Percentiles rank a stretch among this genome's conserved stretches.
Evolutionary conservation across 2,888 invertebrate species (phyloP).

Genomic region (Eupithecia centaureata): DNA sequence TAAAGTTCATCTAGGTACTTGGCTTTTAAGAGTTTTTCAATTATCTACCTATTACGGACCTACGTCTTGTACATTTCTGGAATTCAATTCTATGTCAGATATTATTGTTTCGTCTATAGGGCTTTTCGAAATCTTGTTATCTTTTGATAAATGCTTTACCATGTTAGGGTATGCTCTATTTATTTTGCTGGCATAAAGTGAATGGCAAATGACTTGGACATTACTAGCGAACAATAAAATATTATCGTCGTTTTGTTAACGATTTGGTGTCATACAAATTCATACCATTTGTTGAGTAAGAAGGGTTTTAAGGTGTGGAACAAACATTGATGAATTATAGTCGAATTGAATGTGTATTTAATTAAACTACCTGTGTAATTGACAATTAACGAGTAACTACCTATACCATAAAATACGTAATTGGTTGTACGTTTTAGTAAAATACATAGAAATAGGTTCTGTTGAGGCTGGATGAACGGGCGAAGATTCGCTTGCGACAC

Average conservation of each 20-base stretch:
- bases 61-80: not conserved
- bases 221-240: slow-evolving; percentile 42
- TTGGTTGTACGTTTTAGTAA: not conserved
- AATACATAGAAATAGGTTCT: not conserved
- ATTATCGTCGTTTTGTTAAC: slow-evolving; percentile 41
- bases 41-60: not conserved
- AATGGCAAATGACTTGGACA: slow-evolving; percentile 37
- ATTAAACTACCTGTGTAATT: not conserved
- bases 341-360: not conserved
- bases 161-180: slow-evolving; percentile 12
- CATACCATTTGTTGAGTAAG: slow-evolving; percentile 42
- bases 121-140: slow-evolving; percentile 31
- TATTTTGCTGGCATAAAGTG: slow-evolving; percentile 19
- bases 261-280: slow-evolving; percentile 44
- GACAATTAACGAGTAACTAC: not conserved
- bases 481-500: too few species aligned
- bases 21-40: too few species aligned
- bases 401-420: not conserved
- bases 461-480: too few species aligned
- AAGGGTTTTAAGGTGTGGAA: slow-evolving; percentile 24
- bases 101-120: slow-evolving; percentile 26
- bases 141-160: slow-evolving; percentile 19
- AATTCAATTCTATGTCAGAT: not conserved
- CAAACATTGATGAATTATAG: slow-evolving; percentile 20
- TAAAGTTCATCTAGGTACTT: too few species aligned